Conservation (phyloP, 2,113 vertebrate genomes). For the Todiramphus chloris region DNA sequence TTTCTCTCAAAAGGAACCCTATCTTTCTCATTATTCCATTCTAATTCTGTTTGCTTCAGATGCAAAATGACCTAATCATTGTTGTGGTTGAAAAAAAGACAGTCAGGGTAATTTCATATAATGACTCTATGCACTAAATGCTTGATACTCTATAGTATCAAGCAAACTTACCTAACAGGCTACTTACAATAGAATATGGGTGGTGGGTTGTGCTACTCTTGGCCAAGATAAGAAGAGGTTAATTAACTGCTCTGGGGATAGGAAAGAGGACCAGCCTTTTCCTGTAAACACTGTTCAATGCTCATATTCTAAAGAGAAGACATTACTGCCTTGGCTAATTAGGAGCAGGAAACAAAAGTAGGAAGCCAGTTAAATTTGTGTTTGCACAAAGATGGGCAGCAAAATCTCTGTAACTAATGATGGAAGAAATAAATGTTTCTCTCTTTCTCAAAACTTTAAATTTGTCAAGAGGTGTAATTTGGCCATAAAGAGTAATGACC, state of each 20-base stretch:
- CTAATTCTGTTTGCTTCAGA: neutral
- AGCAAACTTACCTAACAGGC: neutral
- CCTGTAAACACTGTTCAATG: neutral
- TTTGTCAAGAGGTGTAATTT: neutral
- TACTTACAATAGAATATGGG: neutral
- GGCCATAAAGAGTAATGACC: neutral
- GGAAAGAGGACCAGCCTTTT: neutral
- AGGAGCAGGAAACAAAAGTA: conserved; percentile 17
- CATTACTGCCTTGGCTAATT: neutral
- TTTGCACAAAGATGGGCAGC: neutral
- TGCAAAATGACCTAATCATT: neutral
- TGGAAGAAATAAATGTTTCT: neutral
- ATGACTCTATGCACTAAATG: neutral
- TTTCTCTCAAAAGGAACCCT: neutral
- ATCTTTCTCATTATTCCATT: neutral
- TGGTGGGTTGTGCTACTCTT: neutral
- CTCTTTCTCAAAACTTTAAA: neutral
- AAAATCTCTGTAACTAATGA: neutral
- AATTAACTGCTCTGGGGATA: neutral
- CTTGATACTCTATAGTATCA: neutral
- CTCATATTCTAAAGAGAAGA: neutral
- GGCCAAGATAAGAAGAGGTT: neutral
- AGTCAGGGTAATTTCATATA: neutral
- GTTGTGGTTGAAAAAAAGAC: neutral
- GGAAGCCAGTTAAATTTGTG: neutral